Evolutionary conservation across 2,113 vertebrate genomes (phyloP), one percentile per base, ranked within the genome.

Genomic region (Neodontobutis hainanensis): DNA sequence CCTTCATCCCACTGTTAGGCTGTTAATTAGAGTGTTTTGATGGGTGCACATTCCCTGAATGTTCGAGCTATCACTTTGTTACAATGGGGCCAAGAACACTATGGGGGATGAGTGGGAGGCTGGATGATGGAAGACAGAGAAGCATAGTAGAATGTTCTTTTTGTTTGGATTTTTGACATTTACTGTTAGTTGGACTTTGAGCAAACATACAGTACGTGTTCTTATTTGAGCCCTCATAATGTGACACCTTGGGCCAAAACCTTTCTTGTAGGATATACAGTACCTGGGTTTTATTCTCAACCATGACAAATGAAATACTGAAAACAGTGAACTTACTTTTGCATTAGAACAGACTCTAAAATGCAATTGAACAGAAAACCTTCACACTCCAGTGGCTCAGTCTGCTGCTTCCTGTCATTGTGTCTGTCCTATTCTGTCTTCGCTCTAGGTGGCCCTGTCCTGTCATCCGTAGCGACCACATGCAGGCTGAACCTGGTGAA

Each of bases 21-120:
- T 62, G 75, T 77, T 84, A 78, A 84, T 83, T 82, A 76, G 60
- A 80, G 61, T 82, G 85, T 90, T 90, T 80, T 82, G 68, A 84
- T 81, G 66, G 81, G 85, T 77, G 40, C 59, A 61, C 81, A 88
- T 89, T 90, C 82, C 68, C 88, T 78, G 80, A 59, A 88, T 91
- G 84, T 81, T 90, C 59, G 6, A 68, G 73, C 81, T 86, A 88
- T 89, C 90, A 82, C 72, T 43, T 50, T 19, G 59, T 67, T 87
- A 77, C 66, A 77, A 81, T 66, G 68, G 65, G 75, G 82, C 68
- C 71, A 68, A 77, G 40, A 83, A 69, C 64, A 56, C 60, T 4
- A 5, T 48, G 59, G 77, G 35, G 73, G 76, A 70, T 77, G 76
- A 75, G 81, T 78, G 78, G 77, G 81, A 72, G 76, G 71, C 5